A percentile compares a stretch with the other conserved stretches of the same genome.
phyloP scores from a whole-genome alignment of 2,888 invertebrate genomes.

The Cheilosia vernalis region DNA sequence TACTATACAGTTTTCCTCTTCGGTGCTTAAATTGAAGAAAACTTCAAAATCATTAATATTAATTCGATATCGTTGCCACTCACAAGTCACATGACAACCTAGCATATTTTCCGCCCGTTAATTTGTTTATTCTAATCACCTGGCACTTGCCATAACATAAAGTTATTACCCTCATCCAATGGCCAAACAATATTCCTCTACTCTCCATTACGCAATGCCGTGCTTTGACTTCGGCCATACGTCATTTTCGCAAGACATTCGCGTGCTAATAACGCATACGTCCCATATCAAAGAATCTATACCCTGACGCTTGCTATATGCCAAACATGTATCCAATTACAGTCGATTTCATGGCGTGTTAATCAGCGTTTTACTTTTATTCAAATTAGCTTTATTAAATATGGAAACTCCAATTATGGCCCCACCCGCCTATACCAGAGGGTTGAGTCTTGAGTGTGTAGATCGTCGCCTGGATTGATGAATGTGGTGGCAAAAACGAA shows the following conservation, averaged over 20 bases:
- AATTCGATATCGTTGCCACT: too few species aligned
- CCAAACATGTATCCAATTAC: conserved; percentile 63
- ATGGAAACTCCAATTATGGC: conserved; percentile 55
- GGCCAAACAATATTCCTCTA: conserved; percentile 1
- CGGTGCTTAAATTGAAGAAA: too few species aligned
- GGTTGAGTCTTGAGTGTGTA: conserved; percentile 4
- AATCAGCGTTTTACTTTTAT: conserved; percentile 72
- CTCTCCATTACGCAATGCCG: conserved; percentile 10
- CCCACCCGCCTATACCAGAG: not conserved
- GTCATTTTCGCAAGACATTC: conserved; percentile 39
- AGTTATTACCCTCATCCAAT: conserved; percentile 22
- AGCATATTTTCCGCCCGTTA: not conserved
- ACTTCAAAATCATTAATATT: too few species aligned
- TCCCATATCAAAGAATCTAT: conserved; percentile 29
- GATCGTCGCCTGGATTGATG: conserved; percentile 7
- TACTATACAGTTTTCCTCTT: too few species aligned
- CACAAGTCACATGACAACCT: not conserved
- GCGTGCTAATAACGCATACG: conserved; percentile 21
- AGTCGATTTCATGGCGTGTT: conserved; percentile 74
- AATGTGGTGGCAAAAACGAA: conserved; percentile 11
- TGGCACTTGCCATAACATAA: conserved; percentile 15
- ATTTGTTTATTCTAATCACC: conserved; percentile 41
- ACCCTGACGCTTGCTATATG: conserved; percentile 41
- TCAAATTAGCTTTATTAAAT: conserved; percentile 69
- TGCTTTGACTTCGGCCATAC: conserved; percentile 9